Evolutionary conservation across 1,140 invertebrate genomes (phyloP), one percentile per base, ranked within the genome.

Genomic region (Ceratina australensis): DNA sequence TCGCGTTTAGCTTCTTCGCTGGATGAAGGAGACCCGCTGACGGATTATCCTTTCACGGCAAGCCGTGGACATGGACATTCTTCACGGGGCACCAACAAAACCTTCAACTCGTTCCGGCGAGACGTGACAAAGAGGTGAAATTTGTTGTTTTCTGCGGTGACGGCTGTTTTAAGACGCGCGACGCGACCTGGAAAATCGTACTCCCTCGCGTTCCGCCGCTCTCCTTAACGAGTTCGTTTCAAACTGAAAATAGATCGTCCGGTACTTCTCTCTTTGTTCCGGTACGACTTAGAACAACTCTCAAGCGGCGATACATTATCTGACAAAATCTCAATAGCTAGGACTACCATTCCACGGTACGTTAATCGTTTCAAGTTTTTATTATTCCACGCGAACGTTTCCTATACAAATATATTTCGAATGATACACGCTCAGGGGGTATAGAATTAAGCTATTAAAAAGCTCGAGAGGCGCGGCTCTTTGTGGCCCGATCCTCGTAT

Each of bases 1-100:
- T 89, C 88, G 89, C 84, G 89, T 90, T 91, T 89, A 89, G 88
- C 88, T 89, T 86, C 79, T 88, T 28, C 75, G 73, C 74, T 66
- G 81, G 83, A 76, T 68, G 83, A 77, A 42, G 60, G 79, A 83
- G 79, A 77, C 74, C 69, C 72, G 72, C 83, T 87, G 88, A 90
- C 88, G 86, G 89, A 91, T 91, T 89, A 91, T 89, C 86, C 79
- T 72, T 74, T 75, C 72, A 65, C 66, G 61, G 72, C 50, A 52
- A 71, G 56, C 13, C 56, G 61, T 72, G 80, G 82, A 81, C 74
- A 80, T 33, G 79, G 63, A 63, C 74, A 77, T 77, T 77, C 74
- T 77, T 77, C 74, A 77, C 66, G 67, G 33, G 33, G 33, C 33
- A 42, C 33, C 5, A 42, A 71, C 74, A 68, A 77, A 77, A 76